phyloP scores from a whole-genome alignment of 2,888 invertebrate species.

The Cantharis lateralis region DNA sequence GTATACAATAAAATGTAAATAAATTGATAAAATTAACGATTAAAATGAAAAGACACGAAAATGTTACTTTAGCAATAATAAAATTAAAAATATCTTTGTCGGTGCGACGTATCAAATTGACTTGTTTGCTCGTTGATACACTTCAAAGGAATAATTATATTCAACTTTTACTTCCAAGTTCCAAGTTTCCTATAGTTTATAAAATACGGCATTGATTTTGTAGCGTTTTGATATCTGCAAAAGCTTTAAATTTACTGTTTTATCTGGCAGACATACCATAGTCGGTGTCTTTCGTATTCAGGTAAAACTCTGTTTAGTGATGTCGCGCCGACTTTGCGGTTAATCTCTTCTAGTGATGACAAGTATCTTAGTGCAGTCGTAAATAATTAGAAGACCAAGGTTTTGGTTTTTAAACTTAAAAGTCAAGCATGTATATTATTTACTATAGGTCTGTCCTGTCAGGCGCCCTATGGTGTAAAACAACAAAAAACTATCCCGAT shows the following conservation, averaged over 20 bases:
- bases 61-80: conserved; percentile 30
- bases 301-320: conserved; percentile 9
- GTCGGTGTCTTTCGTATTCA: neutral
- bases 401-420: conserved; percentile 23
- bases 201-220: neutral
- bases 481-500: neutral
- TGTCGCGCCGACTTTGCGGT: conserved; percentile 28
- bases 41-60: conserved; percentile 28
- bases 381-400: conserved; percentile 19
- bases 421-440: conserved; percentile 7
- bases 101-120: conserved; percentile 30
- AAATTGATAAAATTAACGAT: conserved; percentile 26
- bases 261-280: neutral
- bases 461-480: conserved; percentile 16
- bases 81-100: conserved; percentile 37
- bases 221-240: neutral
- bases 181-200: neutral
- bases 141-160: conserved; percentile 21
- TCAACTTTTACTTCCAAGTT: neutral
- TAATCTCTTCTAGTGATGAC: conserved; percentile 28
- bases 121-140: conserved; percentile 24
- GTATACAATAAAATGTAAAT: conserved; percentile 28
- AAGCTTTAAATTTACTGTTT: neutral
- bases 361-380: conserved; percentile 17
- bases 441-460: conserved; percentile 10